Conservation (phyloP, 2,113 vertebrate genomes). For the Hylia prasina region DNA sequence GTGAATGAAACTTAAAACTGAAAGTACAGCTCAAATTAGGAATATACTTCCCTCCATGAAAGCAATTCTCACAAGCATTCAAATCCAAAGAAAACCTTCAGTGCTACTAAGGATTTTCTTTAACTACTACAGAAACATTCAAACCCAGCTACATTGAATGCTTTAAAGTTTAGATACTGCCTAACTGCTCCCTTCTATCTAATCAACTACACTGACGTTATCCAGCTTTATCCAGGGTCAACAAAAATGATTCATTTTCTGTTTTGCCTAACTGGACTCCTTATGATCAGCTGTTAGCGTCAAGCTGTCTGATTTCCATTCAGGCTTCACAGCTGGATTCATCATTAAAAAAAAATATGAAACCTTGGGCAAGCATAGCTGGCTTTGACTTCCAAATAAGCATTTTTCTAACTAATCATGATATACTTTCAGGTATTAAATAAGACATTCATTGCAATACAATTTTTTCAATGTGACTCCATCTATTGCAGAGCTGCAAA, state of each 20-base stretch:
- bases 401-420: neutral
- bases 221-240: neutral
- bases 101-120: neutral
- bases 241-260: neutral
- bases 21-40: neutral
- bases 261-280: neutral
- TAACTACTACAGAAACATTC: neutral
- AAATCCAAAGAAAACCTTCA: neutral
- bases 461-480: neutral
- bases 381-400: slow-evolving; percentile 23
- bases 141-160: neutral
- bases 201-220: neutral
- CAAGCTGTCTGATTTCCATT: slow-evolving; percentile 27
- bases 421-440: neutral
- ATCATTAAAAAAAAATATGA: neutral
- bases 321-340: slow-evolving; percentile 20
- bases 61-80: neutral
- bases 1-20: neutral
- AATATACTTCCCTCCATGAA: neutral
- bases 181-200: neutral
- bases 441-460: neutral
- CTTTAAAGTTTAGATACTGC: neutral
- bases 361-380: neutral
- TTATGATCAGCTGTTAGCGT: neutral
- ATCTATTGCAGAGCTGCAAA: neutral